Base-by-base conservation (phyloP, 2,113 vertebrate species). In the Megalops atlanticus region DNA sequence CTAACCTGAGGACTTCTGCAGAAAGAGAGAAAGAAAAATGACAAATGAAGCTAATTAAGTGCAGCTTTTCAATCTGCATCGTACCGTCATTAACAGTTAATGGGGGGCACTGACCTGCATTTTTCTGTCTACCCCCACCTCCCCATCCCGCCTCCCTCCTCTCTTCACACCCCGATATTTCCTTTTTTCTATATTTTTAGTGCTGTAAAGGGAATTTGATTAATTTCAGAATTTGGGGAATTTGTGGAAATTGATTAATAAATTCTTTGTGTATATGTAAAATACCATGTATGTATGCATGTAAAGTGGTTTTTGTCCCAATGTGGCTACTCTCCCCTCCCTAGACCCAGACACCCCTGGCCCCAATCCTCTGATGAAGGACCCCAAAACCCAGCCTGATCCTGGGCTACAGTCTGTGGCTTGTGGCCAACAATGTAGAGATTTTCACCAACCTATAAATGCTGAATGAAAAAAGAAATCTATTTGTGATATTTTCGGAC, bases 401-500 rank as follows among this genome's bases (percentile, higher is more conserved):
- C 87, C 88, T 82, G 80, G 79, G 81, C 89, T 93, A 91, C 82
- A 76, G 88, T 89, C 58, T 64, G 58, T 64, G 8, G 95, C 96
- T 96, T 94, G 92, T 95, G 96, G 95, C 95, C 95, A 91, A 93
- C 95, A 91, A 95, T 94, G 95, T 97, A 98, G 96, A 98, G 94
- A 95, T 94, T 94, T 93, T 94, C 95, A 96, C 94, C 95, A 91
- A 96, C 96, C 96, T 97, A 96, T 96, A 96, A 98, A 96, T 96
- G 96, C 96, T 96, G 96, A 97, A 97, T 97, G 96, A 99, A 64
- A 64, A 98, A n/a, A 96, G 92, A 97, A 97, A 96, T 96, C 97
- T 99, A 99, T 98, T 98, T 98, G 98, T 99, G 97, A 99, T 99
- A 99, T 98, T 99, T 99, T 99, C 97, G 96, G 96, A 98, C 96